Base-by-base conservation (phyloP, 2,888 invertebrate genomes). In the Eulithis prunata region DNA sequence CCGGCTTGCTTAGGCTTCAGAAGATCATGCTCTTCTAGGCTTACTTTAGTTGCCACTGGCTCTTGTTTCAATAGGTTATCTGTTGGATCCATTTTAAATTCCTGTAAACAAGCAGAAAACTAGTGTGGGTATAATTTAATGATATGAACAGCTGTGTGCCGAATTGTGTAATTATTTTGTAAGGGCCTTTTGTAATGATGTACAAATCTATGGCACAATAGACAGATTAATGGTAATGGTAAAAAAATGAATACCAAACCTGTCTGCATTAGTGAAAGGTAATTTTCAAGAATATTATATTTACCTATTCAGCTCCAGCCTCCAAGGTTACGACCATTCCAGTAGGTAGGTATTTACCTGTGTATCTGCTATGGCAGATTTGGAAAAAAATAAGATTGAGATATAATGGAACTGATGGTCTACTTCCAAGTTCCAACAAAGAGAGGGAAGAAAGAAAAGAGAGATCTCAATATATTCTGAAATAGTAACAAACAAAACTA, bases 31-130 rank as follows among this genome's bases (percentile, higher is more conserved):
- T 86, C 84, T 21, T 83, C 83, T 57, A 76, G 58, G 51, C 76
- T 71, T 36, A 57, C 64, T 62, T 72, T 77, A 45, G 77, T 69
- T 62, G 69, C 68, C 58, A 78, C 62, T 67, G 75, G 76, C 59
- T 79, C 81, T 54, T 75, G 79, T 60, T 76, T 78, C 59, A 86
- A 63, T 12, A 86, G 71, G 69, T 74, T 77, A 76, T 87, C 85
- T 63, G 84, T 82, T 72, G 85, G 78, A 76, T 90, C 89, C 91
- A 91, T 91, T 68, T 74, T 80, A 5, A 8, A 45, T 56, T 32
- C 55, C 65, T 64, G 51, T 47, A 55, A 56, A 52, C 4, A 52
- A 57, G 57, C 45, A 53, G 28, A 14, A 55, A 41, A 32, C 32
- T 32, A 32, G 32, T 32, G 32, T 8, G 8, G 41, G 41, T 8